Percentiles rank a stretch among this genome's conserved stretches.
Conservation (phyloP, 2,797 vertebrate genomes). For the Hyperoplus lanceolatus region DNA sequence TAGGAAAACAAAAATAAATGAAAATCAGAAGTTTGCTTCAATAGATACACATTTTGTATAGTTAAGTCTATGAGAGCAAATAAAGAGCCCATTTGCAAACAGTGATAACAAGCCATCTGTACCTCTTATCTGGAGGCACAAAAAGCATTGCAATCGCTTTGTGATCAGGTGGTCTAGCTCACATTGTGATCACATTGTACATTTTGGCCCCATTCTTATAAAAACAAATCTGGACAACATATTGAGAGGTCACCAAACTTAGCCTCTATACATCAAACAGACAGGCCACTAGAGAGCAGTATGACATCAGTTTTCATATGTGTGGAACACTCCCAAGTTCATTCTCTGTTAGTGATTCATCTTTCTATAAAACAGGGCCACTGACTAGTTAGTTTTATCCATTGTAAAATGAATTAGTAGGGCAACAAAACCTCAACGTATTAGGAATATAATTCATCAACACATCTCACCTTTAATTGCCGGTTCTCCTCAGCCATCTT, state of each 20-base stretch:
- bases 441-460: not conserved
- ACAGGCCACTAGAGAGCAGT: not conserved
- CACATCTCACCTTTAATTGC: constrained; percentile 90
- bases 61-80: not conserved
- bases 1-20: too few species aligned
- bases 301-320: not conserved
- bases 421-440: not conserved
- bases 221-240: not conserved
- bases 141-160: too few species aligned
- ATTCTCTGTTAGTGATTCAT: not conserved
- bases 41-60: too few species aligned
- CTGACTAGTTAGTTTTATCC: not conserved
- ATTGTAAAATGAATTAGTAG: not conserved
- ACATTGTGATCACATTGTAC: not conserved
- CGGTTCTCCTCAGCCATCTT: constrained; percentile 95
- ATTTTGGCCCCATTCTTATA: too few species aligned
- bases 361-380: not conserved
- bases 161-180: not conserved
- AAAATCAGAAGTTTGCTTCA: too few species aligned
- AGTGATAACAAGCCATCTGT: not conserved
- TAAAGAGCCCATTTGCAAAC: not conserved
- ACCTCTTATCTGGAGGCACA: too few species aligned
- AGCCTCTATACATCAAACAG: not conserved
- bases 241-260: not conserved
- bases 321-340: not conserved